Base-by-base conservation (phyloP, 1,140 invertebrate species). In the Acromyrmex heyeri region DNA sequence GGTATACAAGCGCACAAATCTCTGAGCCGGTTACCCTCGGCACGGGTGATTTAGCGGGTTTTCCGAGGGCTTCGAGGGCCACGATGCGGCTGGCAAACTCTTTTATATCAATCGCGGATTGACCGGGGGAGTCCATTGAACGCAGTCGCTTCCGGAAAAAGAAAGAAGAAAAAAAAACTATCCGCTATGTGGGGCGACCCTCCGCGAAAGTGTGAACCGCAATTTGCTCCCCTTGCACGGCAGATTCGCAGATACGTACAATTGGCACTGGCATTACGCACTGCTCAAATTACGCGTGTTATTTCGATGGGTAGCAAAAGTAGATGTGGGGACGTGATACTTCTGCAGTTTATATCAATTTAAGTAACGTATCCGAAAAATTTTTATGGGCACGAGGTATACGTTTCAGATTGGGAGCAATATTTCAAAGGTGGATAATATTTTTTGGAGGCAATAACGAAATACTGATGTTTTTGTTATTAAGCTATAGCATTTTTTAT, bases 1-100 rank as follows among this genome's bases (percentile, higher is more conserved):
- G 86, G 90, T 88, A 92, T 94, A 94, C 93, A 94, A 92, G 91
- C 90, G 87, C 92, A 95, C 93, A 94, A 94, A 94, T 94, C 93
- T 94, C 88, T 86, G 86, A 81, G 85, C 82, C 82, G 89, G 86
- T 91, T 91, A 92, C 93, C 90, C 92, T 92, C 88, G 85, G 81
- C 83, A 92, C 85, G 93, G 87, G 92, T 94, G 94, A 95, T 94
- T 94, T 94, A 94, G 85, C 92, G 88, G 91, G 82, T 93, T 93
- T 93, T 92, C 85, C 86, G 67, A 86, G 89, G 88, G 90, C 91
- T 93, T 90, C 88, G 64, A 82, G 90, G 78, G 89, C 85, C 87
- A 91, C 70, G 72, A 90, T 77, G 59, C 82, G 85, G 59, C 79
- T 78, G 81, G 70, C 76, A 86, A 91, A 92, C 91, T 94, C 92